These are phyloP conservation scores for Haliclystus octoradiatus DNA, from an alignment of 30 jellyfish, hydroid and myxozoan genomes.

Conservation along the genomic window DNA sequence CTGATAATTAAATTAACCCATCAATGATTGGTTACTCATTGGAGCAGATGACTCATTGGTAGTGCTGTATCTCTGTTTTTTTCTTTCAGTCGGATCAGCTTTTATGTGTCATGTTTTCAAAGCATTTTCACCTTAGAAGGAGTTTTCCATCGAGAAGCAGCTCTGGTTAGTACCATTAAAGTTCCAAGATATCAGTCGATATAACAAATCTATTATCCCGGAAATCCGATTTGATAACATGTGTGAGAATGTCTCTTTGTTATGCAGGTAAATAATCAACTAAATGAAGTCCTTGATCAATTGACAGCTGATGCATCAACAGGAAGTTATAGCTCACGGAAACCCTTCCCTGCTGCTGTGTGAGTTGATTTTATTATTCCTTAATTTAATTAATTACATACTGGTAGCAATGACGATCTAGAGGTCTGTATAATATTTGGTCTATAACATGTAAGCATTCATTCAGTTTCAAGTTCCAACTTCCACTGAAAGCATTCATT, in stretches of 20 bases:
- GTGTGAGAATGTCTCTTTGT: not conserved
- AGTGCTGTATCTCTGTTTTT: not conserved
- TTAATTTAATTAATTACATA: not conserved
- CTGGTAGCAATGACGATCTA: too few relatives aligned
- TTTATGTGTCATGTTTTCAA: slow-evolving; percentile 91
- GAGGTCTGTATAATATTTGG: too few relatives aligned
- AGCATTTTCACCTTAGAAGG: slow-evolving; percentile 93
- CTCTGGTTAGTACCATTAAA: slow-evolving; percentile 55
- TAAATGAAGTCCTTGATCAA: slow-evolving; percentile 86
- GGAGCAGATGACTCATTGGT: too few relatives aligned
- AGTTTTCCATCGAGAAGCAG: slow-evolving; percentile 87
- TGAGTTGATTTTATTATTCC: slow-evolving; percentile 10
- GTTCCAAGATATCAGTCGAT: not conserved
- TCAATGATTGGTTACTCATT: too few relatives aligned
- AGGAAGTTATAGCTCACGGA: slow-evolving; percentile 84
- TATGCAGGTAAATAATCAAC: slow-evolving; percentile 51
- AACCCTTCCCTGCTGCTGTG: slow-evolving; percentile 61
- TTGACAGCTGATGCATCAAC: slow-evolving; percentile 75
- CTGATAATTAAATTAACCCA: too few relatives aligned
- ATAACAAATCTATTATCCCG: not conserved
- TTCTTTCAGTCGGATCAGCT: slow-evolving; percentile 75
- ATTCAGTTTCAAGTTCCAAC: too few relatives aligned
- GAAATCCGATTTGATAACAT: not conserved
- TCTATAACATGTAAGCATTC: too few relatives aligned
- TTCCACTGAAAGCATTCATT: too few relatives aligned